Conservation (phyloP, 2,113 vertebrate genomes). For the Onychostruthus taczanowskii region DNA sequence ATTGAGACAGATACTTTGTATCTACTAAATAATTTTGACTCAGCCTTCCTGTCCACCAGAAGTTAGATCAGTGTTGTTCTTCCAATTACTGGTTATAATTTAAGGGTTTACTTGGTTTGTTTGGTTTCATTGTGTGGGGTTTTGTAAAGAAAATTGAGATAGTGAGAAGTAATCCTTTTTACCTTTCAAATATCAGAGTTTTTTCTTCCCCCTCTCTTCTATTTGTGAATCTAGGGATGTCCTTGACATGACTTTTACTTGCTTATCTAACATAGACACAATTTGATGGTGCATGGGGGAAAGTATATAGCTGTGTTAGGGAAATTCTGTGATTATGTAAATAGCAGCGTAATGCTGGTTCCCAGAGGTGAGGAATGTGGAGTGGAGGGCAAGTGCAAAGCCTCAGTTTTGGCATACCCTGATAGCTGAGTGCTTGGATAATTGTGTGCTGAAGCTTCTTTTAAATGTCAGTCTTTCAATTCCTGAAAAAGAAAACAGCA, state of each 20-base stretch:
- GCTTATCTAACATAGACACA: background rate
- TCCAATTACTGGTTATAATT: background rate
- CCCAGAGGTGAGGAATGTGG: constrained; percentile 1
- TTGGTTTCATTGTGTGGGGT: background rate
- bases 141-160: background rate
- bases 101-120: background rate
- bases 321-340: constrained; percentile 36
- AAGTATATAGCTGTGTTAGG: background rate
- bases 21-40: background rate
- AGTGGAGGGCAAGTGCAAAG: constrained; percentile 22
- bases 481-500: background rate
- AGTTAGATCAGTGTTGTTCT: background rate
- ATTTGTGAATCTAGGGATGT: background rate
- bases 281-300: background rate
- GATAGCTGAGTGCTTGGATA: background rate
- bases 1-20: background rate
- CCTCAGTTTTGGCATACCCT: constrained; percentile 16
- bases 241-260: background rate
- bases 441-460: background rate
- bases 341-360: background rate
- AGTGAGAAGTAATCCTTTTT: background rate
- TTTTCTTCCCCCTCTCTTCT: too few relatives aligned
- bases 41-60: background rate
- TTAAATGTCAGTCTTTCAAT: background rate
- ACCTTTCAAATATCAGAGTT: background rate